These are phyloP conservation scores for Pinctada fucata DNA, from an alignment of 2,888 invertebrate species.

Conservation along the genomic window DNA sequence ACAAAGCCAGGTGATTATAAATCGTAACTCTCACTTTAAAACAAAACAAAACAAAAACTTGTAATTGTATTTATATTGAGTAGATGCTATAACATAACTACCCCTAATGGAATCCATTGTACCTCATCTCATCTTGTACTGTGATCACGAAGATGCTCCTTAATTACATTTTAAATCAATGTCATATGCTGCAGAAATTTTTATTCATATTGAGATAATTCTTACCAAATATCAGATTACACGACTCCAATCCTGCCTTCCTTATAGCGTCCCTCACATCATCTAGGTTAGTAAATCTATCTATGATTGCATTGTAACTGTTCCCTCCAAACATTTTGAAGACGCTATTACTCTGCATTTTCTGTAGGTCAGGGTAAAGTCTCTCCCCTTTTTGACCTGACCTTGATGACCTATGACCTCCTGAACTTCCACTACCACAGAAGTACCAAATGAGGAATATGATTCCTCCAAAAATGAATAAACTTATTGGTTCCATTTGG, in stretches of 20 bases:
- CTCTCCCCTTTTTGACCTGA: neutral
- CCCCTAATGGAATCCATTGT: too few species aligned
- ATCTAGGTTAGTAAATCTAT: conserved; percentile 73
- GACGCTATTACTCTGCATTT: conserved; percentile 45
- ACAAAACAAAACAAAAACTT: too few species aligned
- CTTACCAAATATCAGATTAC: conserved; percentile 78
- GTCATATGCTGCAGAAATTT: neutral
- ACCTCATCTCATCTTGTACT: too few species aligned
- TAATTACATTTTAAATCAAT: too few species aligned
- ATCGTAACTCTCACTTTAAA: too few species aligned
- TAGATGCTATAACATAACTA: too few species aligned
- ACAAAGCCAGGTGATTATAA: too few species aligned
- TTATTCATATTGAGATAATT: neutral
- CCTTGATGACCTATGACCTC: neutral
- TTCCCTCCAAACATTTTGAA: conserved; percentile 50
- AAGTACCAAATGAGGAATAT: conserved; percentile 45
- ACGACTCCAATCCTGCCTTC: conserved; percentile 77
- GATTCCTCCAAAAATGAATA: conserved; percentile 53
- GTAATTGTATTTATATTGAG: too few species aligned
- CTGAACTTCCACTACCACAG: conserved; percentile 40
- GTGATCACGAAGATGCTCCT: too few species aligned
- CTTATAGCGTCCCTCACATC: conserved; percentile 75
- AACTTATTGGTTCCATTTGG: conserved; percentile 51
- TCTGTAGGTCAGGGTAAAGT: conserved; percentile 46
- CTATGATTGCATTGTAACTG: conserved; percentile 58